Evolutionary conservation across 2,113 vertebrate genomes (phyloP), one percentile per base, ranked within the genome.

Genomic region (Psophia crepitans): DNA sequence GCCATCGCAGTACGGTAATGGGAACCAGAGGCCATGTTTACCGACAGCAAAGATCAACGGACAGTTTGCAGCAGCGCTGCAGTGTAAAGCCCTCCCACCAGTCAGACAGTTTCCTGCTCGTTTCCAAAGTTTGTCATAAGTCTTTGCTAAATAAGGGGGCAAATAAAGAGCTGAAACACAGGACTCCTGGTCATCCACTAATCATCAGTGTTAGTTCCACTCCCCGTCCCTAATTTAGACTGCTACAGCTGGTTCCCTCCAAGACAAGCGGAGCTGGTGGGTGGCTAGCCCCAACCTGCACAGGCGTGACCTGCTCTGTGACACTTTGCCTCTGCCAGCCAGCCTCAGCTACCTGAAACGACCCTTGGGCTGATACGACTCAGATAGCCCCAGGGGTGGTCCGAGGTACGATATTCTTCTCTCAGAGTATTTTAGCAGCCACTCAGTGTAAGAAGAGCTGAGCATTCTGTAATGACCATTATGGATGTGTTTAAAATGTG

Each of bases 1-100:
- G 13, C 28, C 39, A 57, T 33, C 20, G 5, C 22, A 12, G 5
- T 24, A 51, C 1, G 0, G 8, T 15, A 46, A 43, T 5, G 15
- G 73, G 48, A 76, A 85, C 24, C 33, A 81, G 39, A 88, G 39
- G 12, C 23, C 39, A 28, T 3, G 8, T 22, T 20, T 73, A 68
- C 53, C 17, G 35, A 69, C 17, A 65, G 13, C 39, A 57, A 89
- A 86, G 53, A 78, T 30, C 54, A 78, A 46, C 0, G 6, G 35
- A 53, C 14, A 71, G 17, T 73, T 44, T 44, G 39, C 14, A 56
- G 56, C 6, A 69, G 61, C 26, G 46, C 17, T 53, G 37, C 24
- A 49, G 17, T 5, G 9, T 49, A 89, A 92, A 87, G 81, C 30
- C 30, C 24, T 58, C 39, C 20, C 65, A 58, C 30, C 17, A 64